Conservation (phyloP, 2,797 vertebrate genomes). For the Schizopygopsis malacanthus region DNA sequence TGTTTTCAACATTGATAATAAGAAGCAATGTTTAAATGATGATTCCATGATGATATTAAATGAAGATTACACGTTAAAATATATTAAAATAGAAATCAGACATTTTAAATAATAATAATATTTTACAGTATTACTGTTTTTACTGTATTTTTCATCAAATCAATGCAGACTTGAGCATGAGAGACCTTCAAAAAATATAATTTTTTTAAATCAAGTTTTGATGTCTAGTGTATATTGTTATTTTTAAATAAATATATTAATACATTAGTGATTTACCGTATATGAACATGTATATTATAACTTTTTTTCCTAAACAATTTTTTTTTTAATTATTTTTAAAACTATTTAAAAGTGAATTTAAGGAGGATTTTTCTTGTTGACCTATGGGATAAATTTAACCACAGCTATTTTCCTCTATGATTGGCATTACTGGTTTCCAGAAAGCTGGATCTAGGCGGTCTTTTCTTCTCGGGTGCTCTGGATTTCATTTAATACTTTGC, state of each 20-base stretch:
- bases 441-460: slow-evolving; percentile 11
- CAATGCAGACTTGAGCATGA: not conserved
- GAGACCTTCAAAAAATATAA: not conserved
- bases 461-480: not conserved
- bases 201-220: not conserved
- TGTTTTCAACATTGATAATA: not conserved
- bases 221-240: too few relatives aligned
- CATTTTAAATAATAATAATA: not conserved
- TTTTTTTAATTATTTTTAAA: not conserved
- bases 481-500: slow-evolving; percentile 16
- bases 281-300: not conserved
- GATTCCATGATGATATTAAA: not conserved
- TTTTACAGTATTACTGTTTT: not conserved
- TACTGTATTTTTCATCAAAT: not conserved
- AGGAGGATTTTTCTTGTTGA: not conserved
- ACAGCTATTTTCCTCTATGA: not conserved
- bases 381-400: not conserved
- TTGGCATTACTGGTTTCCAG: slow-evolving; percentile 4
- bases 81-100: not conserved
- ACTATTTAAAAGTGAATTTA: not conserved
- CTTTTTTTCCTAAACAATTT: not conserved
- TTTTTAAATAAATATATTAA: too few relatives aligned
- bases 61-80: not conserved
- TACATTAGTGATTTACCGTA: not conserved
- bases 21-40: not conserved